Conservation (phyloP, 2,113 vertebrate species). For the Nipponia nippon region DNA sequence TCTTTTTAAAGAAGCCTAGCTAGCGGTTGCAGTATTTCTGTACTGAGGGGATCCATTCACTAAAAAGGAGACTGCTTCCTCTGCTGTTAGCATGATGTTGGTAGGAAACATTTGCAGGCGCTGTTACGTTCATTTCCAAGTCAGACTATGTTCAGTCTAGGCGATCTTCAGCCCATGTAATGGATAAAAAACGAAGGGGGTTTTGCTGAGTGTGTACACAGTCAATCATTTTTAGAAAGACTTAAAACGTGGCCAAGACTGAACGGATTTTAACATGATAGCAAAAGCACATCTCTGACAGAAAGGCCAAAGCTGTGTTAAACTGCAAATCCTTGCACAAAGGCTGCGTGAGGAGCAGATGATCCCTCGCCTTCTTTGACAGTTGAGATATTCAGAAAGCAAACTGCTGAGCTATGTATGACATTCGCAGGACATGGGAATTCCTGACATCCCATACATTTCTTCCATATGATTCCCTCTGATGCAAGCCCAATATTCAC, state of each 20-base stretch:
- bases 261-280: neutral
- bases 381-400: neutral
- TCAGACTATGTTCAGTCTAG: neutral
- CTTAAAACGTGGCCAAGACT: neutral
- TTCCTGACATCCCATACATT: neutral
- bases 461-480: neutral
- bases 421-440: neutral
- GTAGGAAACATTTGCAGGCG: neutral
- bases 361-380: rapidly evolving
- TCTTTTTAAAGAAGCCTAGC: neutral
- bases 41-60: neutral
- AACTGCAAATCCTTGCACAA: neutral
- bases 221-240: neutral
- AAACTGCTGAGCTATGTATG: neutral
- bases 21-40: neutral
- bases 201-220: neutral
- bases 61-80: neutral
- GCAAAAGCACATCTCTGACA: neutral
- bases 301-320: neutral
- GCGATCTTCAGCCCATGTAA: neutral
- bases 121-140: neutral
- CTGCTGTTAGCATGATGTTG: neutral
- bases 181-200: neutral
- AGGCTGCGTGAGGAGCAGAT: neutral
- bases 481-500: neutral